Conservation (phyloP, 2,113 vertebrate genomes). For the Cryptotis parvus region DNA sequence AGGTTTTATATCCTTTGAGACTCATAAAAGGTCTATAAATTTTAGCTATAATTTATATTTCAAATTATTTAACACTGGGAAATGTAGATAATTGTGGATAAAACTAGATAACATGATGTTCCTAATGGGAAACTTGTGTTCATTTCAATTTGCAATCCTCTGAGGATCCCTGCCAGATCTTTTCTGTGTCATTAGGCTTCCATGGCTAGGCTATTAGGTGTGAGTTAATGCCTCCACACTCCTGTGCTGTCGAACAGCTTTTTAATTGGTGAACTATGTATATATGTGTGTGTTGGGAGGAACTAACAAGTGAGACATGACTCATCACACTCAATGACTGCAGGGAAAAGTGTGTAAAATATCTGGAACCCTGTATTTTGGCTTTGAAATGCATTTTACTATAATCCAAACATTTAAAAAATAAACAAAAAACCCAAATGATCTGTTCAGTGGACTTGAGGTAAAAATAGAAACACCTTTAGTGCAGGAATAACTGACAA, state of each 20-base stretch:
- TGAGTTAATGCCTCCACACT: constrained; percentile 17
- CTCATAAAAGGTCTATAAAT: neutral
- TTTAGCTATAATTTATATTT: constrained; percentile 44
- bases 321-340: neutral
- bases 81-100: neutral
- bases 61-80: constrained; percentile 37
- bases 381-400: neutral
- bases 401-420: neutral
- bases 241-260: neutral
- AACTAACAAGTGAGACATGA: neutral
- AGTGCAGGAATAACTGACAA: neutral
- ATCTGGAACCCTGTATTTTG: neutral
- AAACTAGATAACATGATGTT: constrained; percentile 44
- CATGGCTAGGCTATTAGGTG: neutral
- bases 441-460: neutral
- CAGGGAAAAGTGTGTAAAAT: neutral
- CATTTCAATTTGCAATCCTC: constrained; percentile 46
- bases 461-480: neutral
- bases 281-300: too few relatives aligned
- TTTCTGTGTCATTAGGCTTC: constrained; percentile 66
- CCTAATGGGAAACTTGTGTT: constrained; percentile 43
- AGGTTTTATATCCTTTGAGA: constrained; percentile 53
- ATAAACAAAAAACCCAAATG: neutral
- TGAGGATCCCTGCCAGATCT: constrained; percentile 18
- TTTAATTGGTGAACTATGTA: neutral